Percentiles rank a stretch among this genome's conserved stretches.
phyloP scores from a whole-genome alignment of 2,888 invertebrate species.

The Tridacna gigas region DNA sequence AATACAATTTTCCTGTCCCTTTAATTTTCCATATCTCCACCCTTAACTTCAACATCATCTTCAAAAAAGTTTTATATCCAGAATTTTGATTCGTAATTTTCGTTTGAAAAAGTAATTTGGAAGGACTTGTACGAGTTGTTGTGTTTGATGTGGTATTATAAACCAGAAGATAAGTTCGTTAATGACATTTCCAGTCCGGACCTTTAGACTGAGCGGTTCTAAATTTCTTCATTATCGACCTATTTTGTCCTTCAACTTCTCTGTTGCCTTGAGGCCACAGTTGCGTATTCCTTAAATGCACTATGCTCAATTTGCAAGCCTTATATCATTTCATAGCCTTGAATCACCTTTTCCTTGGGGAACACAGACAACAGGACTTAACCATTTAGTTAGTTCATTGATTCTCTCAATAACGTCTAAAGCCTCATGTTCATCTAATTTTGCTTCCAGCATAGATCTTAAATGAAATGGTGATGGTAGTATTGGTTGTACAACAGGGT shows the following conservation, averaged over 20 bases:
- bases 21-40: constrained; percentile 32
- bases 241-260: constrained; percentile 61
- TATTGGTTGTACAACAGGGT: constrained; percentile 49
- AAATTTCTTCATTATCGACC: constrained; percentile 57
- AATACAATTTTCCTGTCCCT: too few relatives aligned
- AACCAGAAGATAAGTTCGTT: constrained; percentile 41
- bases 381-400: constrained; percentile 61
- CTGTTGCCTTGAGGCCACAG: too few relatives aligned
- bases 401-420: constrained; percentile 67
- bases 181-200: constrained; percentile 37
- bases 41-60: constrained; percentile 33
- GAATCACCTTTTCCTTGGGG: constrained; percentile 51
- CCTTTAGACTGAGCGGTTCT: constrained; percentile 45
- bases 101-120: constrained; percentile 52
- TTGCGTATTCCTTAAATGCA: constrained; percentile 43
- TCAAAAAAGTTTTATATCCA: constrained; percentile 21
- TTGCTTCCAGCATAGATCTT: constrained; percentile 52
- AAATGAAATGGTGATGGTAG: constrained; percentile 35
- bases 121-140: constrained; percentile 50
- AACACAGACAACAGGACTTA: constrained; percentile 61
- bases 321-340: constrained; percentile 63
- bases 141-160: constrained; percentile 60
- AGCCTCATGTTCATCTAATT: constrained; percentile 40
- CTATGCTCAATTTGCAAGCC: constrained; percentile 55
- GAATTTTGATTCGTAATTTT: constrained; percentile 54